Percentiles rank a stretch among this genome's conserved stretches.
phyloP scores from a whole-genome alignment of 2,797 vertebrate genomes.

The Melanotaenia trifasciata region DNA sequence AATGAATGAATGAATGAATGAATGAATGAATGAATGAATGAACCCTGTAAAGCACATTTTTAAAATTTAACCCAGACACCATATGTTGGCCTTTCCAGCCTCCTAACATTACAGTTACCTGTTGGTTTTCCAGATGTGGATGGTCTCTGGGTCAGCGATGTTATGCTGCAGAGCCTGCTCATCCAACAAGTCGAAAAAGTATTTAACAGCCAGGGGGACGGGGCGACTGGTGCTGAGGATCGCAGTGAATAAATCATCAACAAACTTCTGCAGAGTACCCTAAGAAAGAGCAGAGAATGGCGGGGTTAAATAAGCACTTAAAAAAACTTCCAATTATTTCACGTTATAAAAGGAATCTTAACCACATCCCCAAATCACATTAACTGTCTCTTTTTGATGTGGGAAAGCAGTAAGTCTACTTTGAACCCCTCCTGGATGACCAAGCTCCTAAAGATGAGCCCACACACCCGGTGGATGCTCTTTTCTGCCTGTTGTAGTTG shows the following conservation, averaged over 20 bases:
- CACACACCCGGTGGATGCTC: not conserved
- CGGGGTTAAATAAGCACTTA: not conserved
- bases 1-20: no score
- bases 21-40: no score
- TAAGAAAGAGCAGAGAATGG: constrained; percentile 51
- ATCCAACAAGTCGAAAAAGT: constrained; percentile 97
- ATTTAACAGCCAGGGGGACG: constrained; percentile 96
- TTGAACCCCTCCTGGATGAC: not conserved
- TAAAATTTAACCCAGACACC: not conserved
- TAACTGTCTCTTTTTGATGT: not conserved
- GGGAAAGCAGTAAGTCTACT: not conserved
- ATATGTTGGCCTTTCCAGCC: no score
- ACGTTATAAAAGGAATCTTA: not conserved
- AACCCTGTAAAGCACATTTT: not conserved
- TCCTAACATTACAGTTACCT: constrained; percentile 79
- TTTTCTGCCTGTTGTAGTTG: not conserved
- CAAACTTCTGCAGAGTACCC: constrained; percentile 98
- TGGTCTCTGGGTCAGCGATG: constrained; percentile 92
- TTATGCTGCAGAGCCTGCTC: constrained; percentile 92
- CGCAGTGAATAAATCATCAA: constrained; percentile 96
- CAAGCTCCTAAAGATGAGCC: no score
- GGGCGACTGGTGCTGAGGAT: constrained; percentile 95
- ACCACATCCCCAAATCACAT: not conserved
- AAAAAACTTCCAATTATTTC: constrained; percentile 2
- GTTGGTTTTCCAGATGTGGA: constrained; percentile 99